Evolutionary conservation across 1,140 invertebrate genomes (phyloP), one percentile per base, ranked within the genome.

Genomic region (Teleopsis dalmanni): DNA sequence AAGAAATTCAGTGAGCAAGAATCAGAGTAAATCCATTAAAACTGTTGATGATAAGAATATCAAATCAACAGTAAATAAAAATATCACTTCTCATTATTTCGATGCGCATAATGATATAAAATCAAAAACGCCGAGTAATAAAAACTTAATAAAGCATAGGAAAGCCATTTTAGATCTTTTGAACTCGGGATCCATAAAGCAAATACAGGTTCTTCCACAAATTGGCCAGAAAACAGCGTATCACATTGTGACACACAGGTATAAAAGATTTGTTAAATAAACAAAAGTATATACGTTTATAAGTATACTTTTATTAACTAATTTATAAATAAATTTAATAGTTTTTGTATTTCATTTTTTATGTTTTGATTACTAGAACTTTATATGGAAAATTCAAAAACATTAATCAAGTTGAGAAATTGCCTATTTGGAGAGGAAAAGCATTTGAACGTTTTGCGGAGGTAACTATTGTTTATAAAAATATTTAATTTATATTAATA

Each of bases 191-290:
- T 50, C 29, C 2, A 35, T 47, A 3, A 47, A 57, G 26, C 47
- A 62, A 22, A 34, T 55, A 13, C 47, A 56, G 19, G 23, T 46
- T 21, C 41, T 60, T 29, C 57, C 58, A 13, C 42, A 44, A 22
- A 48, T 62, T 33, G 60, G 60, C 0, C 47, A 47, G 11, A 62
- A 60, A 42, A 64, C 50, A 13, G 56, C 58, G 7, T 48, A 48
- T 22, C 40, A 53, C 38, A 47, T 60, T 31, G 13, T 47, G 6
- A 52, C 53, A 33, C 51, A 60, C 11, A 52, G 50, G 53, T 54
- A 51, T 29, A 18, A 38, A 25, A 4, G 10, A 8, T 10, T 19
- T 21, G 37, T 22, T 21, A 38, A 8, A 13, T 9, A 22, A 19
- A 38, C 29, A n/a, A 31, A 31, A 11, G n/a, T n/a, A 11, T 31